Base-by-base conservation (phyloP, 2,888 invertebrate species). In the Iphiclides podalirius region DNA sequence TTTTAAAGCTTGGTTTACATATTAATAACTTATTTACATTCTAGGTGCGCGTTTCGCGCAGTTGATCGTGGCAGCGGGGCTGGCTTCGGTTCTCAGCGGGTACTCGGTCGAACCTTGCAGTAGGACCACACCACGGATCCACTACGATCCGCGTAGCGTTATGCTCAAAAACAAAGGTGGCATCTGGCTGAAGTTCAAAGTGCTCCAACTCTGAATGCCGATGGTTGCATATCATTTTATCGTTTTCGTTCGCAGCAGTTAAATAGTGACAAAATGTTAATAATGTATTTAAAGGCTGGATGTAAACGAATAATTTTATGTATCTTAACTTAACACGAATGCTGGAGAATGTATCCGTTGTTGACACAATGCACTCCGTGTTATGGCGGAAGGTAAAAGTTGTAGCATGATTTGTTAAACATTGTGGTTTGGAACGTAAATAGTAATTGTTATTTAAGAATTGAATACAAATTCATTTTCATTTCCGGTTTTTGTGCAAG, bases 111-210 rank as follows among this genome's bases (percentile, higher is more conserved):
- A 83, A 55, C 84, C 87, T 1, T 84, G 87, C 59, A 60, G 72
- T 1, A 70, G 63, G 23, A 88, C 88, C 7, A 80, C 86, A 4
- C 59, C 83, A 1, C 60, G 52, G 3, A 84, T 88, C 49, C 63
- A 78, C 17, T 88, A 86, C 59, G 88, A 88, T 47, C 70, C 88
- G 1, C 66, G 88, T 43, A 88, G 88, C 52, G 82, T 88, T 14
- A 80, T 88, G 79, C 70, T 88, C 9, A 88, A 87, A 63, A 88
- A 87, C 60, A 82, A 80, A 63, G 88, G 87, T 36, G 79, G 87
- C 45, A 87, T 88, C 55, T 86, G 79, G 77, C 71, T 88, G 31
- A 70, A 69, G 54, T 84, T 88, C 61, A 67, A 60, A 52, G 61
- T 63, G 16, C 31, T 63, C 33, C 53, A 55, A 50, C 20, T 20